Base-by-base conservation (phyloP, 2,888 invertebrate genomes). In the Lasioglossum villosulum region DNA sequence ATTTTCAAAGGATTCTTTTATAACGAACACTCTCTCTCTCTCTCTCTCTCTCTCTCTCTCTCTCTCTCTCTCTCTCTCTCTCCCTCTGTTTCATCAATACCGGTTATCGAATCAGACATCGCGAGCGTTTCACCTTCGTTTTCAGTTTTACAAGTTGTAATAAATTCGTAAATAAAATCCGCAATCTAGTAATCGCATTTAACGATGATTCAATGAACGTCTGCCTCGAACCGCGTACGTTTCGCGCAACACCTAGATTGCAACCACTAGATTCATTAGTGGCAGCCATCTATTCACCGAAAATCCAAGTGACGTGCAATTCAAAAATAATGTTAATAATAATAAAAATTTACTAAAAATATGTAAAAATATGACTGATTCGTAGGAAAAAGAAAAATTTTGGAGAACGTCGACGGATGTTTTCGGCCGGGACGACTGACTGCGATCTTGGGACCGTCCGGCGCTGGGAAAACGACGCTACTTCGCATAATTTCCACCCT, bases 401-500 rank as follows among this genome's bases (percentile, higher is more conserved):
- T 97, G 16, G 95, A 95, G 45, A 95, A 96, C 34, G 96, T 96
- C 0, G 96, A 96, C 10, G 97, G 97, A 0, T 95, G 96, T 37
- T 96, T 97, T 78, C 95, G 96, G 27, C 96, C 97, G 0, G 97
- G 97, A 0, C 96, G 96, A 5, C 94, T 97, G 19, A 96, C 97
- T 0, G 97, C 96, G 70, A 96, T 97, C 48, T 93, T 97, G 3
- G 97, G 97, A 0, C 97, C 97, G 10, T 97, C 97, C 0, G 97
- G 97, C 0, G 97, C 97, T 0, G 97, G 98, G 16, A 98, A 98
- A 93, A 97, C 97, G 0, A 97, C 97, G 0, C 95, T 98, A 4
- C 96, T 98, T 89, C 97, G 97, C 93, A 97, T 98, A 84, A 94
- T 98, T 73, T 97, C 97, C 0, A 97, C 97, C 63, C 96, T 97